phyloP scores from a whole-genome alignment of 2,888 invertebrate genomes.

The Cosmia trapezina region DNA sequence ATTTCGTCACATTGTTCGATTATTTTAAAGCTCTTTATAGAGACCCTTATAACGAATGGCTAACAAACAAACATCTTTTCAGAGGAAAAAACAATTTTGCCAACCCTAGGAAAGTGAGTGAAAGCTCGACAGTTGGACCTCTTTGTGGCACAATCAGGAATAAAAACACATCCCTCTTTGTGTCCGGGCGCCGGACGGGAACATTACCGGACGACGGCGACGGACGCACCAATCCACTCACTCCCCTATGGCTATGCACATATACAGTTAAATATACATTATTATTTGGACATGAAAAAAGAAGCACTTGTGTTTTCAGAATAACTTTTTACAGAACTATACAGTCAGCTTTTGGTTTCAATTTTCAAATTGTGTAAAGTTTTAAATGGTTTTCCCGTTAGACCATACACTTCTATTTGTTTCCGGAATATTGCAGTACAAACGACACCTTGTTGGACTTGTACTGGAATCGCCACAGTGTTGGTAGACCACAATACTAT shows the following conservation, averaged over 20 bases:
- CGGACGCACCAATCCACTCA: slow-evolving; percentile 76
- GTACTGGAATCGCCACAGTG: slow-evolving; percentile 2
- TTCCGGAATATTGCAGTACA: background rate
- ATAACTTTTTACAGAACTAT: no score
- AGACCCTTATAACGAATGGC: slow-evolving; percentile 54
- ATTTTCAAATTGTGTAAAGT: slow-evolving; percentile 4
- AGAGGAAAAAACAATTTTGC: slow-evolving; percentile 60
- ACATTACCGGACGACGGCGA: slow-evolving; percentile 68
- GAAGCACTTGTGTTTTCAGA: background rate
- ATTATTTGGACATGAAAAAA: slow-evolving; percentile 41
- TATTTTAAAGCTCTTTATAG: slow-evolving; percentile 33
- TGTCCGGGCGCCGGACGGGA: slow-evolving; percentile 67
- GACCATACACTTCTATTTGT: slow-evolving; percentile 15
- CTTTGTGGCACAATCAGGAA: slow-evolving; percentile 84
- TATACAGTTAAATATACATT: slow-evolving; percentile 27
- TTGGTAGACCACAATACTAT: slow-evolving; percentile 8
- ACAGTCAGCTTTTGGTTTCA: background rate
- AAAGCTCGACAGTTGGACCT: slow-evolving; percentile 81
- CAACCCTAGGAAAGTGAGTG: slow-evolving; percentile 77
- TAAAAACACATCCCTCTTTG: slow-evolving; percentile 85
- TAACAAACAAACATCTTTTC: slow-evolving; percentile 57
- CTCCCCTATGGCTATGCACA: slow-evolving; percentile 31
- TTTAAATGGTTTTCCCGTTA: slow-evolving; percentile 6
- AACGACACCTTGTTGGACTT: background rate
- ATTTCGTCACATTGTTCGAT: slow-evolving; percentile 30